phyloP scores from a whole-genome alignment of 2,797 vertebrate species.

The Gymnodraco acuticeps region DNA sequence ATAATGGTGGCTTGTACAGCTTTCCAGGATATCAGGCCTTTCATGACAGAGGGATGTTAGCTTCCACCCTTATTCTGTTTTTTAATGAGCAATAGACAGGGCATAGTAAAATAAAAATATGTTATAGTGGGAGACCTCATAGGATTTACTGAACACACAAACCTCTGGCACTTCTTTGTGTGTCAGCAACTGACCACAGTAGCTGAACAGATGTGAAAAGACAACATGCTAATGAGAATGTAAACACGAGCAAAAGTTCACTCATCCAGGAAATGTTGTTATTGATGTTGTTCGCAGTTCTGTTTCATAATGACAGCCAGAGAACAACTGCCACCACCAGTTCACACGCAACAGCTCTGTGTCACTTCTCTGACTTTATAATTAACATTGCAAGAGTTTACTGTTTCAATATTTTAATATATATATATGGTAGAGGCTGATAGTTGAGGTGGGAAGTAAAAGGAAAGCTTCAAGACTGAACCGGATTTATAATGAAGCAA shows the following conservation, averaged over 20 bases:
- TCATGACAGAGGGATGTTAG: neutral
- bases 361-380: neutral
- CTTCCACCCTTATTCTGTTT: neutral
- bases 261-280: slow-evolving; percentile 75
- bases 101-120: neutral
- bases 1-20: slow-evolving; percentile 6
- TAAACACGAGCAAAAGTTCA: slow-evolving; percentile 72
- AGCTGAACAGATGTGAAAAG: slow-evolving; percentile 53
- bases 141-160: neutral
- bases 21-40: slow-evolving; percentile 2
- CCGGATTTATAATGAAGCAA: neutral
- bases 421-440: neutral
- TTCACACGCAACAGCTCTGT: slow-evolving; percentile 55
- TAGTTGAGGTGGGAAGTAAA: neutral
- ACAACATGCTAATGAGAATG: slow-evolving; percentile 55
- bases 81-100: neutral
- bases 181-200: slow-evolving; percentile 12
- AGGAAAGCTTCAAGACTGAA: neutral
- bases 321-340: slow-evolving; percentile 23
- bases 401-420: neutral
- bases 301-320: slow-evolving; percentile 68
- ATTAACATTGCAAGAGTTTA: neutral
- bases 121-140: neutral
- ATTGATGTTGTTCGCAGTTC: slow-evolving; percentile 70
- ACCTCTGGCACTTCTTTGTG: slow-evolving; percentile 11